Evolutionary conservation across 2,888 invertebrate species (phyloP).

Genomic region (Lobophora halterata): DNA sequence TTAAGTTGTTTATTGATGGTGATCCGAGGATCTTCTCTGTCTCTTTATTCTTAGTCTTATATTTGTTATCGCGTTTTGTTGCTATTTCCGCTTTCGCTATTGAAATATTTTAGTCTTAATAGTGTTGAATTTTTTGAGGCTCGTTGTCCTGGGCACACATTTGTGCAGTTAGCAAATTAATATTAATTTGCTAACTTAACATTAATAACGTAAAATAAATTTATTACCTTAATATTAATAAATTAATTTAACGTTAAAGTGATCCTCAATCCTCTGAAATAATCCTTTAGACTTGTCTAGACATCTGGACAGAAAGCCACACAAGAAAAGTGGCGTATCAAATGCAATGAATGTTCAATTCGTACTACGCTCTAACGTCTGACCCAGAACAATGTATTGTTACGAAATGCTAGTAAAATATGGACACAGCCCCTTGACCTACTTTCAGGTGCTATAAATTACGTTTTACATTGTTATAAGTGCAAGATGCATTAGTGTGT

Average conservation of each 20-base stretch:
- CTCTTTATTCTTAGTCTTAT: conserved; percentile 7
- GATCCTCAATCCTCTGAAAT: background rate
- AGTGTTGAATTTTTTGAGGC: conserved; percentile 33
- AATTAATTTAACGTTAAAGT: background rate
- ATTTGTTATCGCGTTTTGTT: background rate
- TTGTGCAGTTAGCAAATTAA: conserved; percentile 33
- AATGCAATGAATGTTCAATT: conserved; percentile 29
- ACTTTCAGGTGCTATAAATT: conserved; percentile 31
- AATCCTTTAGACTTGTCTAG: background rate
- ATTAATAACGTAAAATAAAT: background rate
- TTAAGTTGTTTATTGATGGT: conserved; percentile 12
- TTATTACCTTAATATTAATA: background rate
- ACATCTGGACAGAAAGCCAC: conserved; percentile 5
- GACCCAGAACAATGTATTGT: conserved; percentile 33
- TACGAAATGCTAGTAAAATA: conserved; percentile 34
- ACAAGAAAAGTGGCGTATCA: conserved; percentile 18
- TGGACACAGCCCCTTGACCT: conserved; percentile 33
- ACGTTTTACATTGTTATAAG: conserved; percentile 21
- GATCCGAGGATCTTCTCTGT: conserved; percentile 11
- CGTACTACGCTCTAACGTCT: conserved; percentile 19
- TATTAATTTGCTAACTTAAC: conserved; percentile 1
- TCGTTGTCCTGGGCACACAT: conserved; percentile 33
- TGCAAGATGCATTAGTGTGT: conserved; percentile 14
- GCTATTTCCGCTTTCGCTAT: conserved; percentile 16
- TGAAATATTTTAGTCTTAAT: conserved; percentile 21